Conservation (phyloP, 2,113 vertebrate species). For the Cyanoliseus patagonus region DNA sequence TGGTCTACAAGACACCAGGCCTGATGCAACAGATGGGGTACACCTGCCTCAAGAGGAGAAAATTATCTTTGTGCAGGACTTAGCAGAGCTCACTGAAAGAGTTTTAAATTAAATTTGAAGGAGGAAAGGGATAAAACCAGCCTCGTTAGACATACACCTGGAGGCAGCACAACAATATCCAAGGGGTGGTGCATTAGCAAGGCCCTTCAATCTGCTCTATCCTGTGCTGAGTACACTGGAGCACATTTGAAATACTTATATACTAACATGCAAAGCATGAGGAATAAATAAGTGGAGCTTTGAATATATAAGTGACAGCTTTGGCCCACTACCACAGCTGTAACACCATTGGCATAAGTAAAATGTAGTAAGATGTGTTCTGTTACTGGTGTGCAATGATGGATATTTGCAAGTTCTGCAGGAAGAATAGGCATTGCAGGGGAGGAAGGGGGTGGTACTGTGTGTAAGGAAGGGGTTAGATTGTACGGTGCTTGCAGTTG, state of each 20-base stretch:
- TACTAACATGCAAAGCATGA: fast-evolving
- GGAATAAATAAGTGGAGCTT: background rate
- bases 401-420: background rate
- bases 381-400: background rate
- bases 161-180: fast-evolving
- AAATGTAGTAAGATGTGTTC: background rate
- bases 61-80: background rate
- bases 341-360: fast-evolving
- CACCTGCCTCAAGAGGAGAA: background rate
- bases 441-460: fast-evolving
- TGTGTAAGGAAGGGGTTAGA: background rate
- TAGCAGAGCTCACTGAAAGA: background rate
- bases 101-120: background rate
- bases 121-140: background rate
- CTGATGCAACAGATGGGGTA: background rate
- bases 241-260: background rate
- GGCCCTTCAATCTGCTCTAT: background rate
- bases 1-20: background rate
- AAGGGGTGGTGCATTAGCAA: fast-evolving
- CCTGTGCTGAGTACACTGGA: background rate
- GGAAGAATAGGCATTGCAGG: background rate
- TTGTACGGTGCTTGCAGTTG: background rate
- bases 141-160: background rate
- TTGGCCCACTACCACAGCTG: background rate
- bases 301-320: background rate